Evolutionary conservation across 2,797 vertebrate genomes (phyloP).

Genomic region (Parotocinclus haroldoi): DNA sequence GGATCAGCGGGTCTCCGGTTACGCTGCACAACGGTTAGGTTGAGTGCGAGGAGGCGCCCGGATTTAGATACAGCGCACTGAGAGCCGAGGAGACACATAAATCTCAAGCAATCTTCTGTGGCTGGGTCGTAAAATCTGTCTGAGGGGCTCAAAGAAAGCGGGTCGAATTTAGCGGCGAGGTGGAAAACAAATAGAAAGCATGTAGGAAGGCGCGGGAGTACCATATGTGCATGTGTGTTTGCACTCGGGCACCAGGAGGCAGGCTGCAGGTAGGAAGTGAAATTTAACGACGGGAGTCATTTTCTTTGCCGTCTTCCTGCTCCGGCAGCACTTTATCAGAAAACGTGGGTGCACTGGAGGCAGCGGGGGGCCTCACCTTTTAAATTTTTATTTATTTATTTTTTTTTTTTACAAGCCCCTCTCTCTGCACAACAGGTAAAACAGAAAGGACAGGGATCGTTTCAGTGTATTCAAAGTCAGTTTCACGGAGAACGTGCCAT

Average conservation of each 20-base stretch:
- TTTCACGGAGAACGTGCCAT: no score
- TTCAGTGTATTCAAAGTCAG: no score
- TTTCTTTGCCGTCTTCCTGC: background rate
- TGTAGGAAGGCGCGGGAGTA: conserved; percentile 48
- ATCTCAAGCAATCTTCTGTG: conserved; percentile 89
- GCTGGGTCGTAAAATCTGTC: conserved; percentile 85
- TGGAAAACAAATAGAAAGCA: conserved; percentile 87
- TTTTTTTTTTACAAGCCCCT: background rate
- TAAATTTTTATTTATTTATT: no score
- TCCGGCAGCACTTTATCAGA: background rate
- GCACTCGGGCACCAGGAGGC: no score
- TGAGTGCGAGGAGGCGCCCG: conserved; percentile 72
- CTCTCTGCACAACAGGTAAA: no score
- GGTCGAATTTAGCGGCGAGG: conserved; percentile 78
- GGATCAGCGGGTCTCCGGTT: background rate
- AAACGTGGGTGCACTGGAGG: conserved; percentile 18
- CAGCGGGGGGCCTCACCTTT: background rate
- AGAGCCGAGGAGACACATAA: conserved; percentile 87
- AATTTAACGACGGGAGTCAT: conserved; percentile 17
- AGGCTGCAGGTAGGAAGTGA: background rate
- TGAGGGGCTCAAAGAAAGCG: conserved; percentile 88
- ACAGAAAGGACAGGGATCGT: no score
- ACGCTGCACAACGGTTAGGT: conserved; percentile 34
- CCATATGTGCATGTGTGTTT: conserved; percentile 3
- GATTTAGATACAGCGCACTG: conserved; percentile 84